Evolutionary conservation across 2,797 vertebrate genomes (phyloP).

Genomic region (Pipistrellus pygmaeus): DNA sequence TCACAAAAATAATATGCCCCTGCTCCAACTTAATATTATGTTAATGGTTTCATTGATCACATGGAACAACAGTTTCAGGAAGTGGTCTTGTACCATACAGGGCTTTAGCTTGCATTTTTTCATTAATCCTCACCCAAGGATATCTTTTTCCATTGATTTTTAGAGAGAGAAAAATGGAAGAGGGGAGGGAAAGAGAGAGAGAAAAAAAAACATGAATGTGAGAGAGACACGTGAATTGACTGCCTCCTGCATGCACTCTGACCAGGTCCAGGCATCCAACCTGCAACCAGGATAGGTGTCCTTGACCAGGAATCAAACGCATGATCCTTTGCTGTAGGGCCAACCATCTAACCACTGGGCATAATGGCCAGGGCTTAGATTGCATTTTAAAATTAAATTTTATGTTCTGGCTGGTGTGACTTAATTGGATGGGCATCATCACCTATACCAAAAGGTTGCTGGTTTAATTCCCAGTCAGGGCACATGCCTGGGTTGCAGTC

Average conservation of each 20-base stretch:
- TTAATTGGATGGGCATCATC: background rate
- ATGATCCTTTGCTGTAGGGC: too few relatives aligned
- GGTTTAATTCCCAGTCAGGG: background rate
- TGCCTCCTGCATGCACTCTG: too few relatives aligned
- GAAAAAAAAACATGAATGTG: too few relatives aligned
- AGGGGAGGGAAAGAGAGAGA: too few relatives aligned
- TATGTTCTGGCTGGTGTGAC: background rate
- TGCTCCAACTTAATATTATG: constrained; percentile 35
- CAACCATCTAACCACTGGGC: too few relatives aligned
- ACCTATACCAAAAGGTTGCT: background rate
- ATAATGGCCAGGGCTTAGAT: background rate
- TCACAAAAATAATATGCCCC: background rate
- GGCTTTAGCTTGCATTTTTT: constrained; percentile 1
- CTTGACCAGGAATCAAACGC: too few relatives aligned
- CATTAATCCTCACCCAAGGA: too few relatives aligned
- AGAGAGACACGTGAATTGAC: too few relatives aligned
- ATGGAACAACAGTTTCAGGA: background rate
- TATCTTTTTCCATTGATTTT: too few relatives aligned
- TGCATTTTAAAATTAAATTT: constrained; percentile 44
- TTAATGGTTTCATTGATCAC: constrained; percentile 37
- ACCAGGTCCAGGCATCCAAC: too few relatives aligned
- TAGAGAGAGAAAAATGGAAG: too few relatives aligned
- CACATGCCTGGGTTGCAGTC: background rate
- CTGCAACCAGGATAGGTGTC: too few relatives aligned
- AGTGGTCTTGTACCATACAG: background rate